These are phyloP conservation scores for Listronotus bonariensis DNA, from an alignment of 1,140 invertebrate genomes.

Conservation along the genomic window DNA sequence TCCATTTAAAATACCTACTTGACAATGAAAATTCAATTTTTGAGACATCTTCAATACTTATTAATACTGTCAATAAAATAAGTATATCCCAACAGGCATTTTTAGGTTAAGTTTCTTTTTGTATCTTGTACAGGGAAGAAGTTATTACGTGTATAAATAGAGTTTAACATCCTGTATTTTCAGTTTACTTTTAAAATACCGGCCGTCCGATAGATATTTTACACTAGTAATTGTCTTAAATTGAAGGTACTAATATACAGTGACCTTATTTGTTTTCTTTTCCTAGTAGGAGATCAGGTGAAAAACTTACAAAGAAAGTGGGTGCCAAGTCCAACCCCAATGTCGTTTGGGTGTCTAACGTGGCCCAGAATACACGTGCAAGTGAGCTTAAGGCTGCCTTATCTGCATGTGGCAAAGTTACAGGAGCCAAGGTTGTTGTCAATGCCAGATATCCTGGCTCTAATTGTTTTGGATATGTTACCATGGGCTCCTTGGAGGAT, in stretches of 20 bases:
- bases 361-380: conserved; percentile 85
- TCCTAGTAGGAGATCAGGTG: conserved; percentile 12
- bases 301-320: conserved; percentile 32
- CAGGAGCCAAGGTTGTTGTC: conserved; percentile 95
- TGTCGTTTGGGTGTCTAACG: conserved; percentile 89
- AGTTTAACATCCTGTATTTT: too few relatives aligned
- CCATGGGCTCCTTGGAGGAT: conserved; percentile 87
- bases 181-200: too few relatives aligned
- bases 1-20: too few relatives aligned
- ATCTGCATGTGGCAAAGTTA: conserved; percentile 91
- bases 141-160: too few relatives aligned
- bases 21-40: too few relatives aligned
- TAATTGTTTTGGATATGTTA: conserved; percentile 93
- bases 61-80: too few relatives aligned
- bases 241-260: too few relatives aligned
- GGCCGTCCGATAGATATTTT: neutral
- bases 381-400: conserved; percentile 91
- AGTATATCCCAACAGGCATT: too few relatives aligned
- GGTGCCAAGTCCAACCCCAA: conserved; percentile 58
- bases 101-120: too few relatives aligned
- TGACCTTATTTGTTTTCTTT: neutral
- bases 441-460: conserved; percentile 89
- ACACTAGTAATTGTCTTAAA: neutral
- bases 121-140: too few relatives aligned
- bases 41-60: too few relatives aligned